Evolutionary conservation across 2,797 vertebrate genomes (phyloP), one percentile per base, ranked within the genome.

Genomic region (Premnoplex brunnescens): DNA sequence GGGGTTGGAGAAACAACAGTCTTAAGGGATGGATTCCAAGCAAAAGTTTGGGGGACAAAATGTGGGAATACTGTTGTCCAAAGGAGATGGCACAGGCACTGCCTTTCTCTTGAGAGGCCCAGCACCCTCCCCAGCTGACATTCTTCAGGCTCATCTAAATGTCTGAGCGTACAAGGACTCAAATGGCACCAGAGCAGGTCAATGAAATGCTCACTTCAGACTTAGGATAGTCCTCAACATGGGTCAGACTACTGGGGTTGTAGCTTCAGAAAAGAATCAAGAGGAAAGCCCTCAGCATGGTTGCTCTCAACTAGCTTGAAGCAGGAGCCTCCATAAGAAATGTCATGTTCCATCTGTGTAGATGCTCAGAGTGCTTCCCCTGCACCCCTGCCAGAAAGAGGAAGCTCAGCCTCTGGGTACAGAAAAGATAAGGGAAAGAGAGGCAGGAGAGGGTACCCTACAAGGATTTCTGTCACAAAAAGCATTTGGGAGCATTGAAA

Each of bases 21-120:
- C 66, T 84, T 27, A 64, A 54, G 24, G 30, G 14, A 30, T 87
- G 37, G 28, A 46, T n/a, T 81, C 37, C 60, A 93, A 87, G 28
- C 54, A 78, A 52, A 68, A 30, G 8, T 37, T 28, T 68, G 14
- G 56, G 22, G 41, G 51, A 71, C 39, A 79, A 73, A 73, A 62
- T 19, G 12, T 39, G 20, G 63, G 34, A 75, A 54, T 58, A n/a
- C 5, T 27, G 15, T 6, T 64, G 54, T 58, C n/a, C 36, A 55
- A 48, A 51, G 43, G 37, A 69, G 27, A 3, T 41, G 43, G 44
- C 41, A 71, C 54, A 72, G 51, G 54, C 21, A 37, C 16, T 63
- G 32, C 49, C 1, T 0, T 20, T 49, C 43, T 87, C 49, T 62
- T 0, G 0, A 19, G 37, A 22, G 18, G 36, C 34, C 16, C 32